Evolutionary conservation across 2,113 vertebrate genomes (phyloP), one percentile per base, ranked within the genome.

Genomic region (Oryzias woworae): DNA sequence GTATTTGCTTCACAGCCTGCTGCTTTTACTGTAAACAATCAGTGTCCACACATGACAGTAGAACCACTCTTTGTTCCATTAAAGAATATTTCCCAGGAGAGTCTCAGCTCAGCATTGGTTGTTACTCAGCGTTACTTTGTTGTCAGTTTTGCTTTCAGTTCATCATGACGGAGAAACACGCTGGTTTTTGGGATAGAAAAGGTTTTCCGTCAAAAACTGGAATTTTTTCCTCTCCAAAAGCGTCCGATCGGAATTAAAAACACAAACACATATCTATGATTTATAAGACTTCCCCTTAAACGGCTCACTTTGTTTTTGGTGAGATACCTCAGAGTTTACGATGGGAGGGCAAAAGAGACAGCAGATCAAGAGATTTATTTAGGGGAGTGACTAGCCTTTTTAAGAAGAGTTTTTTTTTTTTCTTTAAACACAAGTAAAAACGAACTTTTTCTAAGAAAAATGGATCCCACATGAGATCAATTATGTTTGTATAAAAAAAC

Each of bases 91-190:
- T 60, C 47, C 56, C 17, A 43, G 14, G 36, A 18, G 62, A 41
- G 43, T 15, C 75, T 66, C 20, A 58, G 51, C 58, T 14, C 7
- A 18, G 51, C 76, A 53, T 61, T 66, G 59, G 79, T 75, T 1
- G 62, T 79, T 76, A 67, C 78, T 75, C 65, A 41, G 62, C 55
- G 84, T 78, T 83, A 73, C 71, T 62, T 73, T 58, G 47, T 62
- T 57, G 62, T 81, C 77, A 59, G 52, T 65, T 77, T 68, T 47
- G 48, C 61, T 82, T 14, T 54, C 44, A 49, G 60, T 71, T 62
- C 64, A 50, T 46, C 67, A 81, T 80, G 75, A 26, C 5, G 3
- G 15, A 26, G 10, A 28, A 53, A 55, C 53, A 22, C 8, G 7
- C 16, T 31, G 24, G 22, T 20, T 24, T 28, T 6, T 28, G 26